Percentiles rank a stretch among this genome's conserved stretches.
phyloP scores from a whole-genome alignment of 2,888 invertebrate species.

The Cryptocephalus moraei region DNA sequence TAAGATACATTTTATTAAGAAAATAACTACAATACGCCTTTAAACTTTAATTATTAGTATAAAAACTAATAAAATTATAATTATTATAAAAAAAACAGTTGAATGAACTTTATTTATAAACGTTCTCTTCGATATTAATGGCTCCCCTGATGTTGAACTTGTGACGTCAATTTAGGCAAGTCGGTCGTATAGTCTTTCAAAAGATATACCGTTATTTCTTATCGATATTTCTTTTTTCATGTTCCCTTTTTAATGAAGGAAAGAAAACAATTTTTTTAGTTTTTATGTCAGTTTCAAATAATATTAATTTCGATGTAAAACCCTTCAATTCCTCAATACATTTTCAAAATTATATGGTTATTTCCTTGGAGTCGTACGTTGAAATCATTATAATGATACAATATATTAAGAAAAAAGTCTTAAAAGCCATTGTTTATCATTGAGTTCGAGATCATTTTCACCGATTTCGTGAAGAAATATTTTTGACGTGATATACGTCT shows the following conservation, averaged over 20 bases:
- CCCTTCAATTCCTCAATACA: conserved; percentile 16
- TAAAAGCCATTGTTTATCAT: conserved; percentile 11
- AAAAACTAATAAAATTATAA: conserved; percentile 7
- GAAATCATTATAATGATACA: conserved; percentile 11
- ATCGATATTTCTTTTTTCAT: conserved; percentile 13
- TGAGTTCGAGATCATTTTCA: too few species aligned
- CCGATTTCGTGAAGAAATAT: not conserved
- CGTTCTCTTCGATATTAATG: conserved; percentile 3
- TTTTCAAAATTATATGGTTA: conserved; percentile 17
- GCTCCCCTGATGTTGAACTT: conserved; percentile 7
- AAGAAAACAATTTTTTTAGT: conserved; percentile 13
- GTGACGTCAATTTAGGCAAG: conserved; percentile 3
- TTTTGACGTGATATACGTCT: too few species aligned
- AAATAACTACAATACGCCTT: not conserved
- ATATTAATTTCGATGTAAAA: conserved; percentile 15
- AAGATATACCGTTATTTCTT: conserved; percentile 1
- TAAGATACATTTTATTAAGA: not conserved
- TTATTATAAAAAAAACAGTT: conserved; percentile 6
- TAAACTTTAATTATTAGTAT: too few species aligned
- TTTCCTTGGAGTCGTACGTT: conserved; percentile 14
- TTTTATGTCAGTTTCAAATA: too few species aligned
- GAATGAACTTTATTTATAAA: conserved; percentile 4
- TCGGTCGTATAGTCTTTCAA: not conserved
- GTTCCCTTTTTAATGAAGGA: conserved; percentile 10
- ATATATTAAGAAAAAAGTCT: conserved; percentile 11